These are phyloP conservation scores for Caenorhabditis imperialis DNA, from an alignment of 2,888 invertebrate species.

Conservation along the genomic window DNA sequence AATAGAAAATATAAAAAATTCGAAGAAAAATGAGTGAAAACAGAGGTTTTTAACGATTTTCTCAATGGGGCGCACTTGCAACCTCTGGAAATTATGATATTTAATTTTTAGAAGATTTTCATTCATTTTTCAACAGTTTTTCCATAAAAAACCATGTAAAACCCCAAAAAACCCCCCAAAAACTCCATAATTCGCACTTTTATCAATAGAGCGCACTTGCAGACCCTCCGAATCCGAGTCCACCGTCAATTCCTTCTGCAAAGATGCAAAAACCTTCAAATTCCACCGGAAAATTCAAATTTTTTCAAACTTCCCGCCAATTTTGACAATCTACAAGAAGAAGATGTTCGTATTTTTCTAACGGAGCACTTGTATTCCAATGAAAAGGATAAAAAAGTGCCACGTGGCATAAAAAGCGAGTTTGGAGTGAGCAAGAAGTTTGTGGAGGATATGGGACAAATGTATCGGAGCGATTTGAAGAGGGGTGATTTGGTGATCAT, in stretches of 20 bases:
- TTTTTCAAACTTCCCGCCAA: conserved; percentile 1
- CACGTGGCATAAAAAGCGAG: conserved; percentile 1
- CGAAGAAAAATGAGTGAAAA: too few relatives aligned
- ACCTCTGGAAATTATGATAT: too few relatives aligned
- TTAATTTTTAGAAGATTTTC: too few relatives aligned
- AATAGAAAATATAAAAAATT: too few relatives aligned
- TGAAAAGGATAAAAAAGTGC: conserved; percentile 14
- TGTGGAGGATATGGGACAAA: conserved; percentile 19
- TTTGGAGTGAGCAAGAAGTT: conserved; percentile 34
- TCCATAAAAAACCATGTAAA: not conserved
- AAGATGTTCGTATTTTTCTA: not conserved
- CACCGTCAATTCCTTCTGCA: conserved; percentile 10
- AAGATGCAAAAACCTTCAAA: conserved; percentile 35
- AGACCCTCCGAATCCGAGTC: not conserved
- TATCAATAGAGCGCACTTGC: too few relatives aligned
- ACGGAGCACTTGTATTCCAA: not conserved
- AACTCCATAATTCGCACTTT: too few relatives aligned
- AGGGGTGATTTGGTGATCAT: conserved; percentile 40
- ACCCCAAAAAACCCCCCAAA: too few relatives aligned
- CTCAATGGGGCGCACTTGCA: too few relatives aligned
- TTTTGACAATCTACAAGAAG: not conserved
- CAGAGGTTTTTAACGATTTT: too few relatives aligned
- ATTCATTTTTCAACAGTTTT: too few relatives aligned
- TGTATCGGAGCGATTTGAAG: conserved; percentile 24
- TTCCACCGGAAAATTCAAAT: conserved; percentile 7